phyloP scores from a whole-genome alignment of 2,888 invertebrate species.

The Adelphocoris suturalis region DNA sequence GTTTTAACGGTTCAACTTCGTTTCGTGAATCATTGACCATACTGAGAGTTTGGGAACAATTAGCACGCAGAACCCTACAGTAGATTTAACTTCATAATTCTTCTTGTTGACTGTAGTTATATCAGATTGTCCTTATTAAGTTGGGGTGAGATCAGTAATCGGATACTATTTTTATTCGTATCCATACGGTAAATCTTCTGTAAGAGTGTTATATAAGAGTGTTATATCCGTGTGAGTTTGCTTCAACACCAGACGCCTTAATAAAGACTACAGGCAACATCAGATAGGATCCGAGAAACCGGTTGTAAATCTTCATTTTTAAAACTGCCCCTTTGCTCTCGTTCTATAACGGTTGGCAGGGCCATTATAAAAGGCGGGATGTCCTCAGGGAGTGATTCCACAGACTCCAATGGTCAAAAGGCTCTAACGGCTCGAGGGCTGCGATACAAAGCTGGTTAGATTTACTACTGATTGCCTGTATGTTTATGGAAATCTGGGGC shows the following conservation, averaged over 20 bases:
- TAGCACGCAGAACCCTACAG: no score
- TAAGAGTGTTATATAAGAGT: no score
- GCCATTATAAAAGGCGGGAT: conserved; percentile 39
- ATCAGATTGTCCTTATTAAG: no score
- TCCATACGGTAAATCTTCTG: no score
- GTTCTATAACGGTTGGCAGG: background rate
- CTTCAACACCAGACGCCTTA: background rate
- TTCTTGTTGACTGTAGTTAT: no score
- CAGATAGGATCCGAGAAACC: conserved; percentile 1
- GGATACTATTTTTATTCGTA: no score
- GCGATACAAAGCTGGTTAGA: conserved; percentile 53
- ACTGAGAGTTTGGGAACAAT: no score
- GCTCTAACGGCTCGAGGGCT: background rate
- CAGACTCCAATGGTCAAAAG: background rate
- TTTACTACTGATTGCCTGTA: conserved; percentile 69
- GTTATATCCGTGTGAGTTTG: background rate
- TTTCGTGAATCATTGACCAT: no score
- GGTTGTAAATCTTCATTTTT: conserved; percentile 44
- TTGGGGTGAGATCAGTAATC: no score
- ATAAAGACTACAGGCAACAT: conserved; percentile 24
- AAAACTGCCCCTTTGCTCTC: background rate
- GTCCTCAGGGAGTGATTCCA: conserved; percentile 48
- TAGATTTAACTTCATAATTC: no score
- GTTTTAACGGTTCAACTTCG: no score
- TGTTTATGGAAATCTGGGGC: conserved; percentile 62